Evolutionary conservation across 2,113 vertebrate genomes (phyloP).

Genomic region (Lepidothrix coronata): DNA sequence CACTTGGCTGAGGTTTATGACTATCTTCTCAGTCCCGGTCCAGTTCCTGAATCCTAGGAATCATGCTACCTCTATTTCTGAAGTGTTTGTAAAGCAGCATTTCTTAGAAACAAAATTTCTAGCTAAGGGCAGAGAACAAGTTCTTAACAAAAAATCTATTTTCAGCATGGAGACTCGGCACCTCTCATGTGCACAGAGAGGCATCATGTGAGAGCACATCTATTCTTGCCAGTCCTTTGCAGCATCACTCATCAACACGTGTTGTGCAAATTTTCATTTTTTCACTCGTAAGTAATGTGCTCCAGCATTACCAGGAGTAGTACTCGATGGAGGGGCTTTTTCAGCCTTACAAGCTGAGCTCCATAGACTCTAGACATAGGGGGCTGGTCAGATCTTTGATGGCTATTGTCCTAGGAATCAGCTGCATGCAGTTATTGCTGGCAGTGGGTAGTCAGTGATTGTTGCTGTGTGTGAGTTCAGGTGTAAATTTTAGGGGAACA

Average conservation of each 20-base stretch:
- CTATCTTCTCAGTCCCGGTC: background rate
- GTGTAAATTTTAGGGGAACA: background rate
- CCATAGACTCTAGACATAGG: background rate
- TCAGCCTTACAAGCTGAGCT: background rate
- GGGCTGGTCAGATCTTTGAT: background rate
- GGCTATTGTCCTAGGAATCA: background rate
- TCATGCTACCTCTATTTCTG: background rate
- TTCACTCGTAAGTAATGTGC: background rate
- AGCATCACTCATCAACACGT: background rate
- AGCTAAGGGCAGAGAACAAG: background rate
- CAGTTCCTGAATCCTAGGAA: background rate
- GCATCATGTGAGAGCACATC: background rate
- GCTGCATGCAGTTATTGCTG: background rate
- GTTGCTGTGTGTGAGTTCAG: background rate
- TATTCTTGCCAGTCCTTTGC: background rate
- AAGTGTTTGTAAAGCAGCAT: background rate
- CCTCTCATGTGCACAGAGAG: background rate
- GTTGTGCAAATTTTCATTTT: background rate
- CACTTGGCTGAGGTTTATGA: background rate
- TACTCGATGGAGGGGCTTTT: background rate
- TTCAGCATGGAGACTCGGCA: fast-evolving
- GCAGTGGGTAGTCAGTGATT: background rate
- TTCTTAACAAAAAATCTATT: background rate
- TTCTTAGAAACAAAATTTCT: background rate
- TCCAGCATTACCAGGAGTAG: background rate